A percentile compares a stretch with the other conserved stretches of the same genome.
These are phyloP conservation scores for Drosophila pseudoananassae DNA, from an alignment of 1,140 invertebrate genomes.

Conservation along the genomic window DNA sequence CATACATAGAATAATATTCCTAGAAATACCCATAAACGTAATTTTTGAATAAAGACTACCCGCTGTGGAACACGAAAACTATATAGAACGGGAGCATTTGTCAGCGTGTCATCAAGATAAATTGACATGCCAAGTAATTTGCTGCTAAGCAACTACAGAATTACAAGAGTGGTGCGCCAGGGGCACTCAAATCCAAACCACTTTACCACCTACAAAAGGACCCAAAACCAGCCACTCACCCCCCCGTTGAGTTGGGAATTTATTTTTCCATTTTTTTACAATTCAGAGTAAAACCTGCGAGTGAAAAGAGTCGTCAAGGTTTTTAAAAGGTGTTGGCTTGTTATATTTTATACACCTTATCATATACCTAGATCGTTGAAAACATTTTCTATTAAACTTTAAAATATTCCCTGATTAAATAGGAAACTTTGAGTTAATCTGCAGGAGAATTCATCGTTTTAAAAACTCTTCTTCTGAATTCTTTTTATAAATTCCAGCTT, in stretches of 20 bases:
- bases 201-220: neutral
- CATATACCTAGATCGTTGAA: neutral
- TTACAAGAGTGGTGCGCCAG: conserved; percentile 39
- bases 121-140: conserved; percentile 76
- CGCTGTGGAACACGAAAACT: conserved; percentile 44
- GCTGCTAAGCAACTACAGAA: conserved; percentile 66
- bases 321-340: neutral
- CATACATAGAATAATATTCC: conserved; percentile 25
- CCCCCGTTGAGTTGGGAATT: conserved; percentile 1
- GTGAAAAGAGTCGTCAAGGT: neutral
- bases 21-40: neutral
- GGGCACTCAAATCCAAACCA: neutral
- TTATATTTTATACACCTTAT: neutral
- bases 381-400: neutral
- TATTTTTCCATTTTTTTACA: neutral
- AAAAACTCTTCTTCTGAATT: conserved; percentile 26
- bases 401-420: neutral
- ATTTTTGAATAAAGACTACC: conserved; percentile 35
- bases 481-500: conserved; percentile 41
- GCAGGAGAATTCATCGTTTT: conserved; percentile 14
- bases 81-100: conserved; percentile 55
- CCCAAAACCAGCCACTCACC: neutral
- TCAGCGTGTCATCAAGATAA: conserved; percentile 48
- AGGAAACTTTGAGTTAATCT: conserved; percentile 17
- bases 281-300: neutral